A percentile compares a stretch with the other conserved stretches of the same genome.
phyloP scores from a whole-genome alignment of 2,888 invertebrate species.

The Sisyra terminalis region DNA sequence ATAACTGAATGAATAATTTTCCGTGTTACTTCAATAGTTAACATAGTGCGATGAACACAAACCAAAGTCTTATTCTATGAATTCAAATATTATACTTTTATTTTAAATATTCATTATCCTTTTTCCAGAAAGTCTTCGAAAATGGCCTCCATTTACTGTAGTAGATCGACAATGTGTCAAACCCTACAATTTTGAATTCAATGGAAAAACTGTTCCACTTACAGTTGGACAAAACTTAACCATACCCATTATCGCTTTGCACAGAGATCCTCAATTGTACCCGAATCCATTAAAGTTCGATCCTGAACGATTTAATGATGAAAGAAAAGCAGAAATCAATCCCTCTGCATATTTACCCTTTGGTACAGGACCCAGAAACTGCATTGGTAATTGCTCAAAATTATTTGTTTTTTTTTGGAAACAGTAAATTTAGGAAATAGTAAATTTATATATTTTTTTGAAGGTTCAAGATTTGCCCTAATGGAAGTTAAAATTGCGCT shows the following conservation, averaged over 20 bases:
- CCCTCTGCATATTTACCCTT: constrained; percentile 32
- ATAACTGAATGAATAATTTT: too few relatives aligned
- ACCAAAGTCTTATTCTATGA: too few relatives aligned
- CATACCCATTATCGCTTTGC: constrained; percentile 24
- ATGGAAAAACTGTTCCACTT: constrained; percentile 9
- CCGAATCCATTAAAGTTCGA: constrained; percentile 31
- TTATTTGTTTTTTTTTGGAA: background rate
- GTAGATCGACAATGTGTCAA: constrained; percentile 33
- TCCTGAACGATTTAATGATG: constrained; percentile 33
- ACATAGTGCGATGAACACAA: too few relatives aligned
- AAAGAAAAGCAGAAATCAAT: constrained; percentile 28
- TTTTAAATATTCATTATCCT: too few relatives aligned
- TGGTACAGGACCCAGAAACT: constrained; percentile 22
- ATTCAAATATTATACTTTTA: too few relatives aligned
- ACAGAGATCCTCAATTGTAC: constrained; percentile 27
- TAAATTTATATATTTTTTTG: background rate
- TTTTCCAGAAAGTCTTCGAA: constrained; percentile 27
- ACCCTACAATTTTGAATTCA: constrained; percentile 25
- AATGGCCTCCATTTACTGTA: constrained; percentile 29
- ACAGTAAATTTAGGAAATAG: too few relatives aligned
- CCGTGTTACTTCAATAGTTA: too few relatives aligned
- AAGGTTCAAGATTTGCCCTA: constrained; percentile 17
- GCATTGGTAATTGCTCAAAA: constrained; percentile 16
- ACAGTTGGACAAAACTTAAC: constrained; percentile 20
- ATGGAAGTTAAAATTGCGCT: constrained; percentile 16